Evolutionary conservation across 2,797 vertebrate species (phyloP).

Genomic region (Peromyscus eremicus): DNA sequence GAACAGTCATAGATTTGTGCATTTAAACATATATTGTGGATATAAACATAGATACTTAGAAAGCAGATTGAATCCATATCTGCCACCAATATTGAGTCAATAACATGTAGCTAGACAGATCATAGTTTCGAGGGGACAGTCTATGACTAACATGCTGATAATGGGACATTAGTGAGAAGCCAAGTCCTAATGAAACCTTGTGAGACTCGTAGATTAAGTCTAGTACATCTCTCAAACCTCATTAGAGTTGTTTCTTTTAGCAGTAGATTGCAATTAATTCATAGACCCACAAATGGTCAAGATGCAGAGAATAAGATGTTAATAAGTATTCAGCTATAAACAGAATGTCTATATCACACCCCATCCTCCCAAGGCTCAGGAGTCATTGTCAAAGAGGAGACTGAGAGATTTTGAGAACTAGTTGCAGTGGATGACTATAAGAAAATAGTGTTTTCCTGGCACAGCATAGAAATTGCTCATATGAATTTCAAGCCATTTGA

Average conservation of each 20-base stretch:
- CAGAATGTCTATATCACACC: neutral
- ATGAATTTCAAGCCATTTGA: neutral
- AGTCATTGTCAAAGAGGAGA: neutral
- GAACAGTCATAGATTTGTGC: no score
- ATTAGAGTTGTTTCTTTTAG: neutral
- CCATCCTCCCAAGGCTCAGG: neutral
- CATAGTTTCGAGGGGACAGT: rapidly evolving
- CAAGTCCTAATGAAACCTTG: neutral
- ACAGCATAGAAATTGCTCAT: neutral
- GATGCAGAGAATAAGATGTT: neutral
- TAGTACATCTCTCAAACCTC: no score
- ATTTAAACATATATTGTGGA: neutral
- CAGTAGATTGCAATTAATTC: neutral
- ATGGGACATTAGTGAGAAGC: neutral
- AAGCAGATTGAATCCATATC: neutral
- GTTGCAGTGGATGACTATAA: neutral
- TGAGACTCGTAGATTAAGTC: neutral
- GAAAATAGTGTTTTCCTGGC: neutral
- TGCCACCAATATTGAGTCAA: neutral
- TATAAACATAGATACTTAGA: neutral
- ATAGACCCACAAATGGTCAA: neutral
- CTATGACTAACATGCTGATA: neutral
- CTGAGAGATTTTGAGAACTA: neutral
- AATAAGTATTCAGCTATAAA: neutral
- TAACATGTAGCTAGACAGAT: neutral